Percentiles rank a stretch among this genome's conserved stretches.
Conservation (phyloP, 2,888 invertebrate species). For the Petrolisthes cinctipes region DNA sequence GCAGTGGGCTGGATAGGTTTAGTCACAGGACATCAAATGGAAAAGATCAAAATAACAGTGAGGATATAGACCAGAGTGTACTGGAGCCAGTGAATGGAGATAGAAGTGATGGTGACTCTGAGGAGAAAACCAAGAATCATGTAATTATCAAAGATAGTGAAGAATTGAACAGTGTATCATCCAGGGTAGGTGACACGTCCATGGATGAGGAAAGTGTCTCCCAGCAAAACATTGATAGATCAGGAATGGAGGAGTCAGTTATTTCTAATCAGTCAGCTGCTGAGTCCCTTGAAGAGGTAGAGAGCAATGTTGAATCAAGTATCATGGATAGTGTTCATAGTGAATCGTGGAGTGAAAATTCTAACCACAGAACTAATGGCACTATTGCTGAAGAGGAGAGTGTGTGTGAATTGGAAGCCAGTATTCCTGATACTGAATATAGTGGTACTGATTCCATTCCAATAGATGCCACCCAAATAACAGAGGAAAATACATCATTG, state of each 20-base stretch:
- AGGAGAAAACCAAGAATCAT: not conserved
- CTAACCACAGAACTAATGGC: conserved; percentile 7
- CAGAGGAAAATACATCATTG: not conserved
- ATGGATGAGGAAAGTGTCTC: not conserved
- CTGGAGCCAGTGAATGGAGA: not conserved
- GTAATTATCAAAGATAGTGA: not conserved
- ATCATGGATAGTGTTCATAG: not conserved
- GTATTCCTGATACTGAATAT: not conserved
- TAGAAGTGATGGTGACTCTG: not conserved
- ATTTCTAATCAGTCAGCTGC: not conserved
- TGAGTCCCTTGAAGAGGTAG: not conserved
- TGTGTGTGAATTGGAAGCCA: not conserved
- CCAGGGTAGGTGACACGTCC: not conserved
- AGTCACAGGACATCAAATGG: conserved; percentile 3
- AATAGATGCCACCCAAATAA: not conserved
- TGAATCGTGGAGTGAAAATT: not conserved
- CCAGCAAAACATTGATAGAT: not conserved
- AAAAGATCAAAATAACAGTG: conserved; percentile 11
- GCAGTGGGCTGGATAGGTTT: conserved; percentile 24
- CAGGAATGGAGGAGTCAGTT: not conserved
- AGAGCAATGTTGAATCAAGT: not conserved
- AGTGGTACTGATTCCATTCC: not conserved
- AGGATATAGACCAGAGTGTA: not conserved
- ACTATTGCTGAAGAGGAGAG: conserved; percentile 24
- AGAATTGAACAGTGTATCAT: conserved; percentile 8